phyloP scores from a whole-genome alignment of 1,140 invertebrate species.

The Penaeus indicus region DNA sequence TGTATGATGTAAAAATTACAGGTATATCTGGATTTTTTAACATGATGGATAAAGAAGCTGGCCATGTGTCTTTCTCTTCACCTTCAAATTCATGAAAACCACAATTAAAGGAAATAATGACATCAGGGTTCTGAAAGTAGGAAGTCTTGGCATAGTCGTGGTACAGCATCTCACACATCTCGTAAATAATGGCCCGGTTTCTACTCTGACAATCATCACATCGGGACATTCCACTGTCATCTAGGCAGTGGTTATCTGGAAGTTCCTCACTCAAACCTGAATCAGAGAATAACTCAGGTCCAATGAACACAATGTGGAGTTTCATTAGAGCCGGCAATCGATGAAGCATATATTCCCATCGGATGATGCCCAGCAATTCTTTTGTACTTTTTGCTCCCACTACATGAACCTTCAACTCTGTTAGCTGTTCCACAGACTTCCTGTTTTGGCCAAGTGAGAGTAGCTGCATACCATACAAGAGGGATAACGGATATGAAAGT shows the following conservation, averaged over 20 bases:
- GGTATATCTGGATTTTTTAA: neutral
- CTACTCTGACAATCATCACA: slow-evolving; percentile 49
- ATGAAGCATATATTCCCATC: slow-evolving; percentile 64
- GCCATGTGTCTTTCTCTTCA: slow-evolving; percentile 40
- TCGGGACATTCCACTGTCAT: slow-evolving; percentile 53
- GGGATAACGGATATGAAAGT: slow-evolving; percentile 50
- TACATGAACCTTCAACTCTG: slow-evolving; percentile 45
- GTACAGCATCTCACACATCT: slow-evolving; percentile 58
- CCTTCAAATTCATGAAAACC: slow-evolving; percentile 54
- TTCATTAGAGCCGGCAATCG: slow-evolving; percentile 44
- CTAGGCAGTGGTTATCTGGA: slow-evolving; percentile 41
- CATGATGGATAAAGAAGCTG: slow-evolving; percentile 31
- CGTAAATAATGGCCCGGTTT: slow-evolving; percentile 46
- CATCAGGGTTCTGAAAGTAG: slow-evolving; percentile 39
- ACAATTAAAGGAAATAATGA: slow-evolving; percentile 53
- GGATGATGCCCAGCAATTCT: slow-evolving; percentile 60
- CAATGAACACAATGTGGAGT: slow-evolving; percentile 57
- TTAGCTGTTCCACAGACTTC: slow-evolving; percentile 15
- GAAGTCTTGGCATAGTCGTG: slow-evolving; percentile 39
- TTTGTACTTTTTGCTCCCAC: slow-evolving; percentile 49
- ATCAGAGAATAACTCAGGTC: slow-evolving; percentile 58
- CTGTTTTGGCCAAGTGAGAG: neutral
- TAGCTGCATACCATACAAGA: slow-evolving; percentile 48
- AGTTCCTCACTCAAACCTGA: slow-evolving; percentile 5
- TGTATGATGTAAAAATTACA: slow-evolving; percentile 60